These are phyloP conservation scores for Alectoris magna DNA, from an alignment of 2,797 vertebrate genomes.

Conservation along the genomic window DNA sequence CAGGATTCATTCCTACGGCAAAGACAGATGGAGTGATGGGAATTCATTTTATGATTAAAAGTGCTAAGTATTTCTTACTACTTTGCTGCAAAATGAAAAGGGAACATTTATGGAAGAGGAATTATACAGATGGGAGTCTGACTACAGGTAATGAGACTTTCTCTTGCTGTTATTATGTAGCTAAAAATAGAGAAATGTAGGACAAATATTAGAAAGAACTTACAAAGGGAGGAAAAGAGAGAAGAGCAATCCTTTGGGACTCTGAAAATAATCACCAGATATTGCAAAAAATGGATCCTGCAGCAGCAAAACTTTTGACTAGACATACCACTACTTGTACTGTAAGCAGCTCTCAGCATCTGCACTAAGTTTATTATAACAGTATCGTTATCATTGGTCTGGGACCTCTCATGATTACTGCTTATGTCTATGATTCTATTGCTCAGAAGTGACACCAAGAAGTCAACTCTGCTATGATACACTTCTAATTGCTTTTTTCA, in stretches of 20 bases:
- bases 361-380: conserved; percentile 37
- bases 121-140: neutral
- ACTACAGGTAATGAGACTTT: conserved; percentile 3
- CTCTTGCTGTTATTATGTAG: neutral
- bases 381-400: conserved; percentile 44
- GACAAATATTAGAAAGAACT: conserved; percentile 19
- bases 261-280: neutral
- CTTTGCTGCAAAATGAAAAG: neutral
- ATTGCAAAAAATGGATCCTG: conserved; percentile 7
- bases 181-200: conserved; percentile 17
- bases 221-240: neutral
- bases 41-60: conserved; percentile 3
- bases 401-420: neutral
- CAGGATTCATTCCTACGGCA: neutral
- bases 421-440: neutral
- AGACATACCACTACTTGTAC: neutral
- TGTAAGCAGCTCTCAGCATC: conserved; percentile 40
- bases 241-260: neutral
- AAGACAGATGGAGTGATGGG: neutral
- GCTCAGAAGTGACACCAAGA: conserved; percentile 9
- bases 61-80: neutral
- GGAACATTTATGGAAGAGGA: neutral
- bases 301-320: neutral
- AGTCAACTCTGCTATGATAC: neutral
- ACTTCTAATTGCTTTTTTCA: neutral